These are phyloP conservation scores for Dendrolimus pini DNA, from an alignment of 2,888 invertebrate genomes.

Conservation along the genomic window DNA sequence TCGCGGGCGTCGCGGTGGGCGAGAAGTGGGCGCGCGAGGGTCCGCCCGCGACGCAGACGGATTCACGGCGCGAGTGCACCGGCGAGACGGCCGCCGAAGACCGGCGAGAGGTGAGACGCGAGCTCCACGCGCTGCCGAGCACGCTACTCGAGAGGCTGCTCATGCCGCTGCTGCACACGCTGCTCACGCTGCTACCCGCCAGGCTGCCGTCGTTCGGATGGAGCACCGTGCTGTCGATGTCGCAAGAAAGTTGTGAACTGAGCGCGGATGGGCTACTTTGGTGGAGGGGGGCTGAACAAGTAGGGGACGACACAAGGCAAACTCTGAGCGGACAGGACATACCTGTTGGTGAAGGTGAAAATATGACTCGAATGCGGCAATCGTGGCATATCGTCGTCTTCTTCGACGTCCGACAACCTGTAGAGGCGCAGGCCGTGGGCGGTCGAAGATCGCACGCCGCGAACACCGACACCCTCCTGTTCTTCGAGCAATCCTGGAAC, in stretches of 20 bases:
- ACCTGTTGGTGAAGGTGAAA: slow-evolving; percentile 89
- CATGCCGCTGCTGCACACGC: slow-evolving; percentile 77
- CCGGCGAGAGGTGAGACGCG: slow-evolving; percentile 78
- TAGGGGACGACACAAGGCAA: too few species aligned
- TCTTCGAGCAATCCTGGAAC: slow-evolving; percentile 84
- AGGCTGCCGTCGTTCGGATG: slow-evolving; percentile 92
- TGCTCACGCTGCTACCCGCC: slow-evolving; percentile 80
- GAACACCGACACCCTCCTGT: slow-evolving; percentile 91
- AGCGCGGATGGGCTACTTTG: too few species aligned
- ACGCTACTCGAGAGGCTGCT: slow-evolving; percentile 69
- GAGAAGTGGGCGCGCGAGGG: slow-evolving; percentile 84
- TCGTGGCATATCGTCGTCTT: slow-evolving; percentile 85
- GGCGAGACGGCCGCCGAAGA: slow-evolving; percentile 71
- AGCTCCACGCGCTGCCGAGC: slow-evolving; percentile 78
- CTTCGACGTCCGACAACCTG: slow-evolving; percentile 82
- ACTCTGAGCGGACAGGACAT: slow-evolving; percentile 1
- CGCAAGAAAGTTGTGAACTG: too few species aligned
- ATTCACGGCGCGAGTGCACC: slow-evolving; percentile 84
- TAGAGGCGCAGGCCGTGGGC: slow-evolving; percentile 84
- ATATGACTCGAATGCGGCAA: slow-evolving; percentile 87
- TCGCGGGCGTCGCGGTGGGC: slow-evolving; percentile 92
- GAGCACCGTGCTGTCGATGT: slow-evolving; percentile 82
- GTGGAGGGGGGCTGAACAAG: too few species aligned
- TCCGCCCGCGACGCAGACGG: slow-evolving; percentile 77
- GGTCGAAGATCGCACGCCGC: slow-evolving; percentile 85